Conservation (phyloP, 2,888 invertebrate species). For the Hypolimnas misippus region DNA sequence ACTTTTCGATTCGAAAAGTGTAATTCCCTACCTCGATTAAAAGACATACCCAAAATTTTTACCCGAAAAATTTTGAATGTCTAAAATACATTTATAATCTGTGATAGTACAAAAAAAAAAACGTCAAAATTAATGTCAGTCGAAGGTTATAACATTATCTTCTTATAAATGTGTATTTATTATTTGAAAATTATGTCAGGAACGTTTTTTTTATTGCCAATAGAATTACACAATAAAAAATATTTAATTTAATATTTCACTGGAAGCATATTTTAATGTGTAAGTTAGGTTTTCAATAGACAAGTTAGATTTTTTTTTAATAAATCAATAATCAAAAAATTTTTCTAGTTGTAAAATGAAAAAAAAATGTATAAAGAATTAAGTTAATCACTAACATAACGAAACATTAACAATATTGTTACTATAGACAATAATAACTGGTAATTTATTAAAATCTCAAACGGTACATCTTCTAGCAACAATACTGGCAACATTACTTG, state of each 20-base stretch:
- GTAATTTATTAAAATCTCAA: slow-evolving; percentile 36
- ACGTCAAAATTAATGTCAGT: slow-evolving; percentile 19
- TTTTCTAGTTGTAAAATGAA: not conserved
- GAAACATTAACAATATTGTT: slow-evolving; percentile 24
- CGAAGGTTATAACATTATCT: not conserved
- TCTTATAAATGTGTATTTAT: not conserved
- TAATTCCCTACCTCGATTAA: slow-evolving; percentile 59
- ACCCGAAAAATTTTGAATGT: slow-evolving; percentile 72
- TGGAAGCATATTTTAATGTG: slow-evolving; percentile 20
- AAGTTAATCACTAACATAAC: slow-evolving; percentile 21
- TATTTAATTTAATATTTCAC: slow-evolving; percentile 15
- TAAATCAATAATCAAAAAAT: slow-evolving; percentile 9
- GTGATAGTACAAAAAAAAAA: slow-evolving; percentile 30
- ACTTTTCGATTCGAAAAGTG: slow-evolving; percentile 74
- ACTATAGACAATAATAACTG: slow-evolving; percentile 21
- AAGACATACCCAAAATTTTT: slow-evolving; percentile 73
- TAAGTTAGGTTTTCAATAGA: not conserved
- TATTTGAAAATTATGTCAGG: not conserved
- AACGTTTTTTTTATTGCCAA: slow-evolving; percentile 25
- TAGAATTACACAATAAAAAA: not conserved
- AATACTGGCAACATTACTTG: slow-evolving; percentile 32
- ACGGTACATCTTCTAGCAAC: slow-evolving; percentile 30
- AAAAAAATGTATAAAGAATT: slow-evolving; percentile 7
- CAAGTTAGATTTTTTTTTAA: not conserved
- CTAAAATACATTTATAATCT: slow-evolving; percentile 44